A percentile compares a stretch with the other conserved stretches of the same genome.
phyloP scores from a whole-genome alignment of 2,797 vertebrate species.

The Odontamblyopus lacepedii region DNA sequence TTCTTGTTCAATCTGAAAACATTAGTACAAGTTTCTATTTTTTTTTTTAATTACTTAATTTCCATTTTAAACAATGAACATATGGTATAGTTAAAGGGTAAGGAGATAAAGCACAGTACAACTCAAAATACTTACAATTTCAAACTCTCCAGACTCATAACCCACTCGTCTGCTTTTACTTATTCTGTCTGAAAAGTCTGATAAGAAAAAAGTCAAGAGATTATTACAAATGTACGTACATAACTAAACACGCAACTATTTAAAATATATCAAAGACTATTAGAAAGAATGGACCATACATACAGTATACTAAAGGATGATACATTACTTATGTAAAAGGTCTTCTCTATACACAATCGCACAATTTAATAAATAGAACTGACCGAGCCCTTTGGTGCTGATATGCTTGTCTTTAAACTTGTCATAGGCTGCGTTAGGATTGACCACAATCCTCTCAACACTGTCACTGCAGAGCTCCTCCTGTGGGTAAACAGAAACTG shows the following conservation, averaged over 20 bases:
- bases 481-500: slow-evolving; percentile 65
- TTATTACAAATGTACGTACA: not conserved
- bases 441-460: slow-evolving; percentile 96
- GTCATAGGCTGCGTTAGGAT: slow-evolving; percentile 95
- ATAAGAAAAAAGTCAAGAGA: slow-evolving; percentile 1
- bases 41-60: no score
- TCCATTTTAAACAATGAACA: not conserved
- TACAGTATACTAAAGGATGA: not conserved
- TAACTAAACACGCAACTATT: not conserved
- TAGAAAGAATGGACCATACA: not conserved
- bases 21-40: not conserved
- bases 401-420: slow-evolving; percentile 97
- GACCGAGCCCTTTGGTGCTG: slow-evolving; percentile 89
- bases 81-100: not conserved
- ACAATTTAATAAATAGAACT: slow-evolving; percentile 38
- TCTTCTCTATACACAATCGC: not conserved
- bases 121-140: slow-evolving; percentile 84
- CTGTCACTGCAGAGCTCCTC: slow-evolving; percentile 96
- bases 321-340: not conserved
- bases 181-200: slow-evolving; percentile 96
- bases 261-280: not conserved
- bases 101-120: not conserved
- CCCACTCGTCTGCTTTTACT: slow-evolving; percentile 88
- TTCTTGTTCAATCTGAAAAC: slow-evolving; percentile 19
- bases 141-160: slow-evolving; percentile 93